Base-by-base conservation (phyloP, 2,888 invertebrate genomes). In the Nymphalis polychloros region DNA sequence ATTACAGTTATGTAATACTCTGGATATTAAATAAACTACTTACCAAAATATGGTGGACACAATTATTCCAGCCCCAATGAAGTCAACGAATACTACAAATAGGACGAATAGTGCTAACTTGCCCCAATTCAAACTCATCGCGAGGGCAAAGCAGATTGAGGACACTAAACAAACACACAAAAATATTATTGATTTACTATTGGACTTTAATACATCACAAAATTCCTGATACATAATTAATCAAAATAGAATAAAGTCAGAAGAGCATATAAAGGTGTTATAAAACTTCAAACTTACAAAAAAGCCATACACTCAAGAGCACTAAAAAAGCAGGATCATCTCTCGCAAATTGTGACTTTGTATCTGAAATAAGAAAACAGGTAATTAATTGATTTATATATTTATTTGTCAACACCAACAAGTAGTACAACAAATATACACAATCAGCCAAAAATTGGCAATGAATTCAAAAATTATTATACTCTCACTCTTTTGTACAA, bases 311-410 rank as follows among this genome's bases (percentile, higher is more conserved):
- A 78, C 96, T 94, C 57, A 99, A 94, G 68, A 99, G 93, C 23
- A 99, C 98, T 78, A 99, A 92, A 91, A 99, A 99, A 35, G 99
- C 99, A 59, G 99, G 99, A 91, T 99, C 99, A 92, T 99, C 99
- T 86, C 99, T 94, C 0, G 99, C 99, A 94, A 98, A 99, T 89
- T 99, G 99, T 78, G 98, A 97, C 92, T 99, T 99, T 70, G 98
- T 98, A 90, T 98, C 98, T 98, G 92, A 69, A 95, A 93, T 20
- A 19, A 10, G 20, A 20, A 20, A 50, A 10, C 13, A 41, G 13
- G 13, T 41, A 13, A 41, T 41, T 41, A 13, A 41, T 41, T 31
- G 4, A 41, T 41, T 13, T 41, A 4, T 13, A 41, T 31, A 31
- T 6, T 31, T 31, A 6, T 31, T 31, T 31, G 27, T 31, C 27